A percentile compares a stretch with the other conserved stretches of the same genome.
These are phyloP conservation scores for Hypolimnas misippus DNA, from an alignment of 2,888 invertebrate species.

Conservation along the genomic window DNA sequence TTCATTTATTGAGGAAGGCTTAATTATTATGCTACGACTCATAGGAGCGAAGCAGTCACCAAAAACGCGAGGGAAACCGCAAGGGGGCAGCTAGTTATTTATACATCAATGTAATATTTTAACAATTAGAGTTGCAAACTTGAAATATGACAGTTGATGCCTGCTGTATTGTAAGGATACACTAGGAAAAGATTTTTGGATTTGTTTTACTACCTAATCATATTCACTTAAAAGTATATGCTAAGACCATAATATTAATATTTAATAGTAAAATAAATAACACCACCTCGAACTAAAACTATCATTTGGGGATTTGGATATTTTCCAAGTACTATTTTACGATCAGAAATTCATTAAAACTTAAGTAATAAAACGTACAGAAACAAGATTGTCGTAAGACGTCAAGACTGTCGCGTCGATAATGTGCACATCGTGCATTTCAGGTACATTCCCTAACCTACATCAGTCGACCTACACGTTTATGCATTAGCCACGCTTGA, in stretches of 20 bases:
- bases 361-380: not conserved
- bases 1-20: too few species aligned
- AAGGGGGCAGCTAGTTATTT: too few species aligned
- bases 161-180: too few species aligned
- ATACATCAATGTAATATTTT: too few species aligned
- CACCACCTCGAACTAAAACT: not conserved
- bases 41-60: too few species aligned
- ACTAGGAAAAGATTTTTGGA: too few species aligned
- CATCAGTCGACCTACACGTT: constrained; percentile 13
- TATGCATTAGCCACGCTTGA: constrained; percentile 31
- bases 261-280: not conserved
- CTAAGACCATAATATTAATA: not conserved
- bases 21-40: too few species aligned
- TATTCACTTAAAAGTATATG: too few species aligned
- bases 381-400: not conserved
- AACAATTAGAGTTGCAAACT: too few species aligned
- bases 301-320: constrained; percentile 22
- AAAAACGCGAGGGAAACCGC: too few species aligned
- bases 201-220: too few species aligned
- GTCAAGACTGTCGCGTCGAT: not conserved
- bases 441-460: constrained; percentile 8
- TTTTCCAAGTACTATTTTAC: constrained; percentile 14
- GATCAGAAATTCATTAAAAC: constrained; percentile 1
- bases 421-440: not conserved
- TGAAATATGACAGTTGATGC: too few species aligned